Evolutionary conservation across 2,797 vertebrate genomes (phyloP), one percentile per base, ranked within the genome.

Genomic region (Scolopax rusticola): DNA sequence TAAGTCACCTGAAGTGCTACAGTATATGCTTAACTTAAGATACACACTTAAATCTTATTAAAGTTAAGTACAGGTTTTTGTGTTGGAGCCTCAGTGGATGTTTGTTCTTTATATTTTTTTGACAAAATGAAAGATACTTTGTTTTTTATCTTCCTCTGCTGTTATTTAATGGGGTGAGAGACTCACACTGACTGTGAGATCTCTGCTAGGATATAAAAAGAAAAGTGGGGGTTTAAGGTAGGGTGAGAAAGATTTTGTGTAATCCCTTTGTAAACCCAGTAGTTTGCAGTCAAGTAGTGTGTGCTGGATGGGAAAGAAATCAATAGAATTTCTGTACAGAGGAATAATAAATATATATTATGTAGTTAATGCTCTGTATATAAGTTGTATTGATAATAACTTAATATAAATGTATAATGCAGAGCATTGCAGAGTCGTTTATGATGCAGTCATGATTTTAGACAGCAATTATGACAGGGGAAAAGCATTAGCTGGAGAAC

Each of bases 381-480:
- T 71, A 79, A 84, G 68, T 30, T 83, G 50, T 81, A 92, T 94
- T 89, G 81, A 86, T 95, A 95, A 89, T 83, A 94, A 87, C 61
- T 80, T 94, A 78, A 88, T 77, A 53, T 76, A 84, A 92, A 75
- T 63, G 79, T 81, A 25, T 93, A 89, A 89, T 65, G 69, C 68
- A 45, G 78, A 89, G 50, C n/a, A 19, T 23, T 83, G 75, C 78
- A 54, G 33, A 71, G 40, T 68, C 12, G 0, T 93, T 92, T 90
- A 90, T 60, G 90, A 47, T 51, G 77, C 56, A 30, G 50, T 83
- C 64, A 32, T 87, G 75, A 85, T 83, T 93, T 96, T 82, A 82
- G 68, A 54, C 56, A 85, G 86, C 80, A 82, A 5, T 88, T 95
- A 79, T 0, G 0, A 89, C 32, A 45, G 63, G 51, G 61, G 41